Evolutionary conservation across 1,140 invertebrate species (phyloP), one percentile per base, ranked within the genome.

Genomic region (Conus betulinus): DNA sequence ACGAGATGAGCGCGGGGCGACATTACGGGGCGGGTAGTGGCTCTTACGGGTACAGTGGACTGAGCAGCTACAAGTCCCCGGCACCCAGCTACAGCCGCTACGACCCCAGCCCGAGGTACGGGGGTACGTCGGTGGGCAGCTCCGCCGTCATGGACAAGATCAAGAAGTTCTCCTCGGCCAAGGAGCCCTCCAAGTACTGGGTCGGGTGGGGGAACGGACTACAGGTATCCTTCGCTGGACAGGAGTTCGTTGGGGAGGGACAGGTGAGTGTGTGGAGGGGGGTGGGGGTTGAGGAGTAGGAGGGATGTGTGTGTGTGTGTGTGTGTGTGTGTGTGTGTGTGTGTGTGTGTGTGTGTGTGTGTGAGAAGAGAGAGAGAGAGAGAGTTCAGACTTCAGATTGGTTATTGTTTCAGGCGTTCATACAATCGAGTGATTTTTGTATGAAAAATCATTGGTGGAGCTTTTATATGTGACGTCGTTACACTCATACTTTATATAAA

Each of bases 141-240:
- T 13, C 82, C 55, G 7, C 82, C 27, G 91, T 93, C 13, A 88
- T 88, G 87, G 93, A 93, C 86, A 86, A 90, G 84, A 91, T 92
- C 55, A 91, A 92, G 81, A 91, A 91, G 88, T 90, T 92, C 88
- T 84, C 87, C 82, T 71, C 67, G 6, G 3, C 67, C 67, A 88
- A 84, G 60, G 89, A 89, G 13, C 20, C 88, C 60, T 71, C 23
- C 13, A 11, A 23, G 20, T 71, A 71, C 20, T 60, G 88, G 84
- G 39, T 39, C 39, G 89, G 87, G 83, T 81, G 67, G 67, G 13
- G 67, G 67, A 6, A 87, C 82, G 84, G 92, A 87, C 84, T 90
- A 91, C 90, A 89, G 88, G 84, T 92, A 89, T 71, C 92, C 86
- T 20, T 89, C 83, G 76, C 87, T 91, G 25, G 91, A 90, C 63